Evolutionary conservation across 2,888 invertebrate genomes (phyloP), one percentile per base, ranked within the genome.

Genomic region (Ceratothoa steindachneri): DNA sequence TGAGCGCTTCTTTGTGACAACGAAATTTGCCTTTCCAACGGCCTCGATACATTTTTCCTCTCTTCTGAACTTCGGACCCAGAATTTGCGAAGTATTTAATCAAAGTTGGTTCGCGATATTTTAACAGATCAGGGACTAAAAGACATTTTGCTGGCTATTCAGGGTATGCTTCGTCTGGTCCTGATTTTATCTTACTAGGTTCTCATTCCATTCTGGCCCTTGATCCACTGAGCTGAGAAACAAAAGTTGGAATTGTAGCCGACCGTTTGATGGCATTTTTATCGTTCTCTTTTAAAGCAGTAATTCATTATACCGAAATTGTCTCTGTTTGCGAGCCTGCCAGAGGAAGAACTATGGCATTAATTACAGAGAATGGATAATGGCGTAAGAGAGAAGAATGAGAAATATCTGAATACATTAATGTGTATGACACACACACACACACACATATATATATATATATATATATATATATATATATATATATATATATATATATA

Each of bases 51-150:
- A 66, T 67, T 74, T 74, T 74, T 74, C n/a, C n/a, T n/a, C 71
- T 41, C 15, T 31, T 67, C 64, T 69, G 70, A 74, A 74, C 67
- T 74, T 74, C 67, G 74, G 71, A 69, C 60, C 73, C 74, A 67
- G 68, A 67, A 74, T 71, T 67, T 67, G 60, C 64, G 74, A 74
- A 71, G 71, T 74, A 74, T 74, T 74, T 74, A 74, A 74, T 74
- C 74, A 74, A 74, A 71, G 71, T 74, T 71, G 71, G 67, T 74
- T 67, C 51, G 41, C 15, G 41, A 41, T 41, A 41, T 41, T 41
- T 41, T 41, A 41, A 41, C 41, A 9, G 41, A 41, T 41, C 15
- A 41, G 41, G 41, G 15, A 41, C 41, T 41, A 9, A 41, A 41
- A 15, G 15, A 15, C 41, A 41, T 41, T 41, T 41, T 41, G n/a